These are phyloP conservation scores for Oostethus manadensis DNA, from an alignment of 2,113 vertebrate genomes.

Conservation along the genomic window DNA sequence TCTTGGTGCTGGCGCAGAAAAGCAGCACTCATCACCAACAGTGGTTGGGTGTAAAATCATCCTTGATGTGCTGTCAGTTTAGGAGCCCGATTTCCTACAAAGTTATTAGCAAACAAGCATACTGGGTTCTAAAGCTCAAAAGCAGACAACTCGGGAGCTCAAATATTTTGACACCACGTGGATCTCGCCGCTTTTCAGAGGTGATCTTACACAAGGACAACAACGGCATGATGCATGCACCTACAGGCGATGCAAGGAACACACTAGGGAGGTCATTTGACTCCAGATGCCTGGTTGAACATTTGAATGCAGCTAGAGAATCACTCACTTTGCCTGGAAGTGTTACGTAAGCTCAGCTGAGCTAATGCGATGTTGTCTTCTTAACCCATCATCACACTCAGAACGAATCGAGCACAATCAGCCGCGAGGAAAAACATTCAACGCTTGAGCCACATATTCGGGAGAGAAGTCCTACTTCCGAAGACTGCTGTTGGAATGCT, in stretches of 20 bases:
- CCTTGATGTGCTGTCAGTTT: neutral
- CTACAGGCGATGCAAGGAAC: conserved; percentile 19
- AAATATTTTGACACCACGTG: neutral
- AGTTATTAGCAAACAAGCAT: neutral
- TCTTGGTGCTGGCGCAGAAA: conserved; percentile 82
- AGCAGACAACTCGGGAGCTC: neutral
- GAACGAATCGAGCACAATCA: no score
- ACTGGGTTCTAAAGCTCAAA: neutral
- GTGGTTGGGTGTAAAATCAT: conserved; percentile 28
- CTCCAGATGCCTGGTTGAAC: no score
- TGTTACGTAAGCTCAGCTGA: no score
- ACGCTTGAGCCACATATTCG: no score
- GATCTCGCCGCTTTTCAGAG: conserved; percentile 6
- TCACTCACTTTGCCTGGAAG: no score
- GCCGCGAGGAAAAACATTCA: no score
- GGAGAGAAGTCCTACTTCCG: no score
- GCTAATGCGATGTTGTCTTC: no score
- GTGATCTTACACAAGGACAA: conserved; percentile 39
- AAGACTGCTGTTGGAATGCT: no score
- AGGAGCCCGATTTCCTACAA: no score
- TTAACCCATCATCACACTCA: no score
- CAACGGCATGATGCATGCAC: conserved; percentile 6
- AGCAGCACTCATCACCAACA: conserved; percentile 3
- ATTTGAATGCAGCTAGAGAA: no score
- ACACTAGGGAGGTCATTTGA: neutral